Evolutionary conservation across 2,797 vertebrate species (phyloP), one percentile per base, ranked within the genome.

Genomic region (Pempheris klunzingeri): DNA sequence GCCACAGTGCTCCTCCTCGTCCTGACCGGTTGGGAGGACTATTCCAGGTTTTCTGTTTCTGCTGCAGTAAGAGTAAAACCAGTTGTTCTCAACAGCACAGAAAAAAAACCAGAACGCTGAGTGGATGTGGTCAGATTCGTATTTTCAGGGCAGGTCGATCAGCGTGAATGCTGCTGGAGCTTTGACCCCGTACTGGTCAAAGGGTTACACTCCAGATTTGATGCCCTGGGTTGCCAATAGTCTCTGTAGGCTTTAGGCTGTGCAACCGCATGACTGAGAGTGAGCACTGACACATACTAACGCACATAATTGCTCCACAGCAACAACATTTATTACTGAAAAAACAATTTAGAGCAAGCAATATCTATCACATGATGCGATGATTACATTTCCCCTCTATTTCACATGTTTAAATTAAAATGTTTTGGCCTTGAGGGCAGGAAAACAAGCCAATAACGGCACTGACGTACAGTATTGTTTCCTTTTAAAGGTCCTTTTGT

Each of bases 1-100:
- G 83, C 90, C 88, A 78, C 77, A 36, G 53, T 14, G 65, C 53
- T 75, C 46, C 80, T 80, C 66, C 63, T 77, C 22, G 26, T 64
- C 75, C 72, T 32, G 38, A 80, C 71, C 63, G 55, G 47, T 28
- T 24, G 39, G 17, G 60, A 4, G n/a, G n/a, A n/a, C n/a, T n/a
- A n/a, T n/a, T n/a, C n/a, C n/a, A n/a, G n/a, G n/a, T n/a, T n/a
- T n/a, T n/a, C n/a, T n/a, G n/a, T n/a, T n/a, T n/a, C n/a, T n/a
- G n/a, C n/a, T n/a, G n/a, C n/a, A n/a, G n/a, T n/a, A n/a, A n/a
- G n/a, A n/a, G n/a, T 38, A n/a, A 28, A 39, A 52, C 9, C 20
- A 53, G 34, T 8, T 28, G n/a, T 49, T 2, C 34, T 32, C 2
- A 41, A 41, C 5, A 26, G 22, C 38, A 38, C 53, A 67, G 11